Evolutionary conservation across 2,888 invertebrate species (phyloP), one percentile per base, ranked within the genome.

Genomic region (Tuta absoluta): DNA sequence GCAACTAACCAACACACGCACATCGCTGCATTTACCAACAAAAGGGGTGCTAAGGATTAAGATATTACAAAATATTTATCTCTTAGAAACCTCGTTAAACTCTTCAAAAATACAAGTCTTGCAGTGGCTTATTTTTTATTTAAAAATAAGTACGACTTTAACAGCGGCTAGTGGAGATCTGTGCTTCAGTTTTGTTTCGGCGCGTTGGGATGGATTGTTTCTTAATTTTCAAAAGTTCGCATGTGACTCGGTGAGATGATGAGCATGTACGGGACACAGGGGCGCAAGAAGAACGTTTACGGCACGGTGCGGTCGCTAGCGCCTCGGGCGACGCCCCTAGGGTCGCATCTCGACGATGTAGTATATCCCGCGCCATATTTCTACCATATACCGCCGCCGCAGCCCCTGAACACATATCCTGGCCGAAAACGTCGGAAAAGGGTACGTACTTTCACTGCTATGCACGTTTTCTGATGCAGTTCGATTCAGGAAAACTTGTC

Each of bases 301-400:
- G 91, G 91, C n/a, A 91, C 91, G 1, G 90, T 91, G 67, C 78
- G 91, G 17, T 89, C 91, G 2, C 70, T 89, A 65, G 84, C 87
- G 4, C 72, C 84, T 5, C 72, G 89, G 66, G 78, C 80, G 17
- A 84, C 88, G 65, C 60, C 89, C 41, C 75, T 86, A 21, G 72
- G 81, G 7, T 64, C 84, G 4, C 78, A 79, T 0, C 70, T 85
- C 37, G 91, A 91, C 51, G 91, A 91, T 59, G 68, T 89, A 48
- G 64, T 89, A 71, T 87, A 79, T 68, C 80, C 82, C 0, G 85
- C 89, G 51, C 87, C 89, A 11, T 91, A 90, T 72, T 89, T 91
- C 75, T 91, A 88, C 77, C 91, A 91, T 69, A 80, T 90, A 60
- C 90, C 89, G 66, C 89, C 90, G 5, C 84, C 83, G 17, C 88